phyloP scores from a whole-genome alignment of 2,797 vertebrate genomes.

The Rhincodon typus region DNA sequence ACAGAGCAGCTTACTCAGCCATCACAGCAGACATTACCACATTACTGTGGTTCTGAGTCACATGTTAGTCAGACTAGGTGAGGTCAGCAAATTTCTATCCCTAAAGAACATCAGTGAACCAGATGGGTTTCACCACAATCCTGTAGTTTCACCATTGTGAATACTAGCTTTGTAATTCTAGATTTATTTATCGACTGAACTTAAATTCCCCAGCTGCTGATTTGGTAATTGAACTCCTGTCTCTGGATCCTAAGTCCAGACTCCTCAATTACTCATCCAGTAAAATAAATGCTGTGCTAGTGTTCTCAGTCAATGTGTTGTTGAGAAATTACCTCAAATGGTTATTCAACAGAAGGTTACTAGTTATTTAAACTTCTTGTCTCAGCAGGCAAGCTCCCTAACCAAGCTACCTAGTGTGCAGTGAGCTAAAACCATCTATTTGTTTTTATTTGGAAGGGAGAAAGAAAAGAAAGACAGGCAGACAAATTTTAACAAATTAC shows the following conservation, averaged over 20 bases:
- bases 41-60: neutral
- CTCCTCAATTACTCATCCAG: neutral
- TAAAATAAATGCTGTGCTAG: neutral
- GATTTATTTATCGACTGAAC: neutral
- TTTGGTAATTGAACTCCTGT: neutral
- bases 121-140: neutral
- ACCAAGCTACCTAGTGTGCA: neutral
- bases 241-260: neutral
- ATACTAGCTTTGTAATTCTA: neutral
- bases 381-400: neutral
- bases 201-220: neutral
- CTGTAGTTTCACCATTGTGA: neutral
- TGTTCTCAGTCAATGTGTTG: neutral
- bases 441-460: neutral
- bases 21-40: neutral
- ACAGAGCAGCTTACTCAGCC: neutral
- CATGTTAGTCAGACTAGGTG: neutral
- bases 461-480: neutral
- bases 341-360: neutral
- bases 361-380: neutral
- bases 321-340: neutral
- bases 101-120: neutral
- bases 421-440: neutral
- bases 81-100: neutral
- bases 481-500: neutral